These are phyloP conservation scores for Oxyruncus cristatus DNA, from an alignment of 2,113 vertebrate species.

Conservation along the genomic window DNA sequence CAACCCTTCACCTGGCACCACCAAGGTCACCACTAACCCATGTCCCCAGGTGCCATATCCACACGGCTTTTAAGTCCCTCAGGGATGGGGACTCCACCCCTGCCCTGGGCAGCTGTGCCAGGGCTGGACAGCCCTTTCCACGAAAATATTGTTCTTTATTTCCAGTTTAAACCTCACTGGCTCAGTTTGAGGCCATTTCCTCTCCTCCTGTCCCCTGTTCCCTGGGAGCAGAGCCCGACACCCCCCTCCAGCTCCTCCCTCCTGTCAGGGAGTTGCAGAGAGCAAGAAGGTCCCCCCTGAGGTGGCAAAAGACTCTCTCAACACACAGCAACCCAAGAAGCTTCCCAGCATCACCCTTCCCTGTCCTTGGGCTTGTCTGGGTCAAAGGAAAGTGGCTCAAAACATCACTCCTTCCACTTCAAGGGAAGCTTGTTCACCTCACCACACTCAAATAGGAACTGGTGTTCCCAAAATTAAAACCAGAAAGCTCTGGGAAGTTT, in stretches of 20 bases:
- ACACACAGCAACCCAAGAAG: background rate
- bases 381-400: background rate
- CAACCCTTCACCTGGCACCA: background rate
- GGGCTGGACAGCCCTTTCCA: background rate
- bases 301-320: background rate
- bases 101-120: background rate
- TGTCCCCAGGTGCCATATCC: background rate
- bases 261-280: background rate
- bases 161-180: background rate
- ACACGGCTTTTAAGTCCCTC: background rate
- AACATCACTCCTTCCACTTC: background rate
- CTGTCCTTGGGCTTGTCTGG: background rate
- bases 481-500: background rate
- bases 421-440: background rate
- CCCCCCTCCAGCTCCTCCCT: too few species aligned
- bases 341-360: background rate
- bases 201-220: background rate
- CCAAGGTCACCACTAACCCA: background rate
- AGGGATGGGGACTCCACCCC: background rate
- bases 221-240: background rate
- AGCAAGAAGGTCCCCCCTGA: background rate
- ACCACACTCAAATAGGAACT: fast-evolving
- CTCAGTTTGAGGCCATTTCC: background rate
- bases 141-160: background rate
- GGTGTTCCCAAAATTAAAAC: background rate